Percentiles rank a stretch among this genome's conserved stretches.
phyloP scores from a whole-genome alignment of 2,113 vertebrate species.

The Agelaius tricolor region DNA sequence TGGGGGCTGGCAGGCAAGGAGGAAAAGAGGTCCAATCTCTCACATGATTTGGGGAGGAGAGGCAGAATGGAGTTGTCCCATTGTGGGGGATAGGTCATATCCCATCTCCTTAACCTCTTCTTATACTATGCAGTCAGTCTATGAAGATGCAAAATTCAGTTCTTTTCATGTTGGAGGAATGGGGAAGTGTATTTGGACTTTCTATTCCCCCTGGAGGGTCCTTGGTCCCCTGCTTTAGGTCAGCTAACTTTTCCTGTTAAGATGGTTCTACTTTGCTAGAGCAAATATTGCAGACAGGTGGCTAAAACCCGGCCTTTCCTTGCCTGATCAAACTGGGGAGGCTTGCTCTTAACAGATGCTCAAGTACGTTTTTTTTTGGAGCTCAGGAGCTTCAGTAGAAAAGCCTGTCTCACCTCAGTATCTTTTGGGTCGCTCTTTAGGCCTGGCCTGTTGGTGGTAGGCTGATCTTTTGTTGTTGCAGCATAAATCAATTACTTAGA shows the following conservation, averaged over 20 bases:
- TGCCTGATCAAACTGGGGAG: not conserved
- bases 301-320: not conserved
- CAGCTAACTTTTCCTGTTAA: not conserved
- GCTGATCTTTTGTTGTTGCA: not conserved
- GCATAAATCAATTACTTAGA: not conserved
- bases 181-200: not conserved
- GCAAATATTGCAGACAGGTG: not conserved
- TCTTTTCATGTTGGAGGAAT: not conserved
- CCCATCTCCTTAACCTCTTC: not conserved
- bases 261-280: not conserved
- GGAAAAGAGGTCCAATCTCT: not conserved
- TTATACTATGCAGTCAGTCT: not conserved
- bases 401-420: rapidly evolving
- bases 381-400: not conserved
- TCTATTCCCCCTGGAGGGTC: not conserved
- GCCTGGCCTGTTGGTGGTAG: not conserved
- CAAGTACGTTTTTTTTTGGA: not conserved
- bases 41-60: not conserved
- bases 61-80: not conserved
- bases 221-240: not conserved
- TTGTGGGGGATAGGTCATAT: not conserved
- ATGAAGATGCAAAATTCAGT: not conserved
- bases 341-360: not conserved
- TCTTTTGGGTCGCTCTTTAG: not conserved
- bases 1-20: not conserved